Base-by-base conservation (phyloP, 1,140 invertebrate genomes). In the Orchesella cincta region DNA sequence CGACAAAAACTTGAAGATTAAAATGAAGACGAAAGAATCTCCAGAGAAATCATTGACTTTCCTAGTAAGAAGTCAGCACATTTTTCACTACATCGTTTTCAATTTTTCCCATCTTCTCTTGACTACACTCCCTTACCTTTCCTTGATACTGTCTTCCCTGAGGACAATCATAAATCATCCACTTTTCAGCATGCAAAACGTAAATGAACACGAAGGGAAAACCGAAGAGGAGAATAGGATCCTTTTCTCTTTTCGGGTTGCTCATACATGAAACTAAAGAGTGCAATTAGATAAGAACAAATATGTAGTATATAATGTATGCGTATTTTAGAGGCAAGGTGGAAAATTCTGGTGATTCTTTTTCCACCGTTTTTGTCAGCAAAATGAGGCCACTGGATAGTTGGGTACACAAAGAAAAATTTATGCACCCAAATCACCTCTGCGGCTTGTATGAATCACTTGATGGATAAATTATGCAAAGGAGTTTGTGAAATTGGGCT, bases 381-480 rank as follows among this genome's bases (percentile, higher is more conserved):
- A n/a, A n/a, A n/a, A n/a, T n/a, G n/a, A n/a, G n/a, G n/a, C n/a
- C n/a, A n/a, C n/a, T n/a, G n/a, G n/a, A n/a, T n/a, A n/a, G n/a
- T n/a, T n/a, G n/a, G n/a, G n/a, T n/a, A n/a, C n/a, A n/a, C 3
- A 57, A 67, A 29, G n/a, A 23, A 5, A 67, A 67, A 67, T 33
- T 67, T 67, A 29, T 67, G 62, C 62, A 67, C 8, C 26, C 62
- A 67, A 67, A 67, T 67, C 62, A 67, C 62, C 62, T 67, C 62
- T 67, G 62, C 29, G 62, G 62, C 62, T 67, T 29, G 62, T 33
- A 29, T 8, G 62, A 31, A 67, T 67, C 62, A 67, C 62, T 67
- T 67, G 62, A 67, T 67, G 62, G 62, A 67, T 67, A 67, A 67
- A 67, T 67, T 67, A 67, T 67, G 62, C 62, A 67, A 67, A 12